A percentile compares a stretch with the other conserved stretches of the same genome.
Evolutionary conservation across 2,797 vertebrate species (phyloP).

Genomic region (Hypotaenidia okinawae): DNA sequence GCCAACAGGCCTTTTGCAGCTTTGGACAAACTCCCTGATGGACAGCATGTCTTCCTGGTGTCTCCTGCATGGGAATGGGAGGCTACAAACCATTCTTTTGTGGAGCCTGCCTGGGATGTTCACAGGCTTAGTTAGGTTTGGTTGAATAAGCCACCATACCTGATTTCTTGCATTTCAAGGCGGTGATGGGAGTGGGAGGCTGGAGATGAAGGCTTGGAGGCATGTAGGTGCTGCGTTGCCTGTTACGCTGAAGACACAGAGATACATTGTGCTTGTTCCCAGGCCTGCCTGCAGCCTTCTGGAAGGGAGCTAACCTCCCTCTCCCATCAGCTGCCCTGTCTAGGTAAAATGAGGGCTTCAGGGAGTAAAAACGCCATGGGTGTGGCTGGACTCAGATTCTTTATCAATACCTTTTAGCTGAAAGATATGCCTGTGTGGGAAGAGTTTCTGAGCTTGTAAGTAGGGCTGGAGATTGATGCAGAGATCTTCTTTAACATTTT

Average conservation of each 20-base stretch:
- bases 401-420: not conserved
- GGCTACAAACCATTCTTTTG: not conserved
- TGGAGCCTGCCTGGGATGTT: not conserved
- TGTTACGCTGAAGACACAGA: not conserved
- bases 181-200: not conserved
- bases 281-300: not conserved
- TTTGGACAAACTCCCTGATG: not conserved
- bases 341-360: not conserved
- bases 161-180: not conserved
- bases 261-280: not conserved
- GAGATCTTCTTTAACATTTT: not conserved
- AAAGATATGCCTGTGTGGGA: not conserved
- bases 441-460: not conserved
- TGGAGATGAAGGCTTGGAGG: not conserved
- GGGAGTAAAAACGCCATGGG: not conserved
- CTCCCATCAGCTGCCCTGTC: not conserved
- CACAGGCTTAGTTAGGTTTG: not conserved
- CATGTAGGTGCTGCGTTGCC: not conserved
- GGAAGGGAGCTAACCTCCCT: not conserved
- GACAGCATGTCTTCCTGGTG: rapidly evolving
- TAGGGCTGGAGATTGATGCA: not conserved
- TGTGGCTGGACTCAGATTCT: not conserved
- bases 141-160: not conserved
- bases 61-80: not conserved
- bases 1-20: not conserved